Evolutionary conservation across 2,113 vertebrate species (phyloP).

Genomic region (Cariama cristata): DNA sequence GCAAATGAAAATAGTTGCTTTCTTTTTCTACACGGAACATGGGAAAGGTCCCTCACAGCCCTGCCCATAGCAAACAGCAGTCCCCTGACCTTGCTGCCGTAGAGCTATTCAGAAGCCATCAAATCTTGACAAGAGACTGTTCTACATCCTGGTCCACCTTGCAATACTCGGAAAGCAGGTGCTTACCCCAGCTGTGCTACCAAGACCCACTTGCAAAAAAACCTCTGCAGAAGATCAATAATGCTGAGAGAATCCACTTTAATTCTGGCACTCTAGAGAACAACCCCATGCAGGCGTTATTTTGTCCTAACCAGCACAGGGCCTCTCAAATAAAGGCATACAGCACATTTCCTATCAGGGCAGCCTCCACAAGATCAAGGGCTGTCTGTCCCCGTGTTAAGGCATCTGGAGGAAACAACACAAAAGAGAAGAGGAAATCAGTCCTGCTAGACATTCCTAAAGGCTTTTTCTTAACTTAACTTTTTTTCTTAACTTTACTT

Average conservation of each 20-base stretch:
- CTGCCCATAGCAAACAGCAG: not conserved
- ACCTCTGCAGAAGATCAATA: not conserved
- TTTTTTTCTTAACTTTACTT: no score
- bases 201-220: not conserved
- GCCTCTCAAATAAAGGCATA: not conserved
- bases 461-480: slow-evolving; percentile 55
- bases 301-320: not conserved
- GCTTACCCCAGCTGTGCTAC: not conserved
- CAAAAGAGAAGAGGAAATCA: not conserved
- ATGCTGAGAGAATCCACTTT: not conserved
- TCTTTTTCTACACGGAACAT: not conserved
- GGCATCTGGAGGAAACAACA: not conserved
- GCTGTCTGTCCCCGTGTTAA: not conserved
- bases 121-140: not conserved
- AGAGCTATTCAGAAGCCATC: not conserved
- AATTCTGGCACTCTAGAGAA: not conserved
- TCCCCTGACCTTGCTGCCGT: not conserved
- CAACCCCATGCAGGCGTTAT: rapidly evolving
- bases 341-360: not conserved
- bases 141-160: not conserved
- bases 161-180: not conserved
- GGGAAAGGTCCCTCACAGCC: not conserved
- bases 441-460: slow-evolving; percentile 32
- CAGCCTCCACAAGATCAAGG: not conserved
- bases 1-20: not conserved